phyloP scores from a whole-genome alignment of 2,113 vertebrate genomes.

The Mastomys coucha region DNA sequence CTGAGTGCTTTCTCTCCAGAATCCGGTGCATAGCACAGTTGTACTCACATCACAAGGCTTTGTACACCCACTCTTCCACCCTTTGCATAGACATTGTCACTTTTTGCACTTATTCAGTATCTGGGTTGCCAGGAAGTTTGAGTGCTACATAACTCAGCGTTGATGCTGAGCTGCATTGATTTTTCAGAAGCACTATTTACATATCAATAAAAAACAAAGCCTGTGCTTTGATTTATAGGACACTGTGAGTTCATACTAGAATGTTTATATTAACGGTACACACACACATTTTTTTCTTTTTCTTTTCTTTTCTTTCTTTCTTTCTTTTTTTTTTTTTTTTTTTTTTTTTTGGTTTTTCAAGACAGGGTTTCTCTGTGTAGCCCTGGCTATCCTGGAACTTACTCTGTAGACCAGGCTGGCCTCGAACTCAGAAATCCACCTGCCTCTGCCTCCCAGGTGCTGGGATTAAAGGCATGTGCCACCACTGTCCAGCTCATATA shows the following conservation, averaged over 20 bases:
- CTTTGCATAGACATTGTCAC: neutral
- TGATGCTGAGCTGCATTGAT: neutral
- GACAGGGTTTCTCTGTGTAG: too few species aligned
- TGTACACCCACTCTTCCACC: neutral
- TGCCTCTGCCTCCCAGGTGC: too few species aligned
- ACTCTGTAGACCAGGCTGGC: too few species aligned
- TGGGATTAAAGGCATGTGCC: too few species aligned
- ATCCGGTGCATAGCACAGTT: neutral
- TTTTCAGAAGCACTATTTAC: neutral
- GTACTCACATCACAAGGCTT: neutral
- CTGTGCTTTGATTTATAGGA: neutral
- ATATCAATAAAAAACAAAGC: neutral
- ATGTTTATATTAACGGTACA: too few species aligned
- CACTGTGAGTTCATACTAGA: neutral
- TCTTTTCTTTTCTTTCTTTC: too few species aligned
- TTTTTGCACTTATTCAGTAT: neutral
- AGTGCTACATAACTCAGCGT: neutral
- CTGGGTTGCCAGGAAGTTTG: neutral
- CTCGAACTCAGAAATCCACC: too few species aligned
- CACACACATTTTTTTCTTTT: too few species aligned
- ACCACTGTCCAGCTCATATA: too few species aligned
- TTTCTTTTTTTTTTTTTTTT: too few species aligned
- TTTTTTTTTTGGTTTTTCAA: too few species aligned
- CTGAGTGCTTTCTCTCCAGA: neutral
- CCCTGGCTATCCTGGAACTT: too few species aligned